phyloP scores from a whole-genome alignment of 2,888 invertebrate species.

The Nemoura dubitans region DNA sequence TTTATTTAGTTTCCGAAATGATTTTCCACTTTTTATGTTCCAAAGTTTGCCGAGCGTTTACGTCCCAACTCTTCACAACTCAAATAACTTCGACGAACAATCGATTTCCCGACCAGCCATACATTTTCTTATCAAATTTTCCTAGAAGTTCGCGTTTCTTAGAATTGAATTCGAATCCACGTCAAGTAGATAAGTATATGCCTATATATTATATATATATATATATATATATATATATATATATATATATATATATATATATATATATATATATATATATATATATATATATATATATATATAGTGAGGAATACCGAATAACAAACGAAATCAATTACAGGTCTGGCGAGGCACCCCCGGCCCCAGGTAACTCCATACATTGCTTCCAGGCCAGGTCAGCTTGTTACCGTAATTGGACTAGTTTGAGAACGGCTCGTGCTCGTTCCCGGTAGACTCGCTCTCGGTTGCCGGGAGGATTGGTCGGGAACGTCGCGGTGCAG shows the following conservation, averaged over 20 bases:
- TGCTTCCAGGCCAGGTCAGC: neutral
- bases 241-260: too few species aligned
- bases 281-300: too few species aligned
- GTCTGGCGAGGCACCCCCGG: neutral
- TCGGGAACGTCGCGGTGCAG: too few species aligned
- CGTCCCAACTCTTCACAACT: neutral
- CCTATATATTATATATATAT: too few species aligned
- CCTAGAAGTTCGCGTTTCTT: neutral
- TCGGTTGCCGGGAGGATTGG: neutral
- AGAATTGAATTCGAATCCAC: neutral
- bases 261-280: too few species aligned
- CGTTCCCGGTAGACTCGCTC: neutral
- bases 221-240: too few species aligned
- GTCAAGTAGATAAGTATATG: too few species aligned
- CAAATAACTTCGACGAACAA: neutral
- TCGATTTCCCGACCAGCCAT: neutral
- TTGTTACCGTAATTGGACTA: neutral
- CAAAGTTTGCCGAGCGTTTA: neutral
- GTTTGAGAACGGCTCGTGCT: neutral
- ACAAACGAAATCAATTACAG: slow-evolving; percentile 1
- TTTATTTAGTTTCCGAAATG: too few species aligned
- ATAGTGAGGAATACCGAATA: neutral
- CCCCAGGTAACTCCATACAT: neutral
- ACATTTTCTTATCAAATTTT: neutral
- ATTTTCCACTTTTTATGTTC: too few species aligned